phyloP scores from a whole-genome alignment of 2,113 vertebrate genomes.

The Felis catus region F.catus_Fca126_mat1.0 CM031414.1:11011001-11011500 shows the following conservation, averaged over 20 bases:
- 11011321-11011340: no score
- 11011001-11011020: neutral
- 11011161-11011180: neutral
- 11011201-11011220: neutral
- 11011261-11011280: no score
- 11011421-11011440: neutral
- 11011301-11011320: no score
- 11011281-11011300: no score
- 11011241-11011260: no score
- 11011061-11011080: rapidly evolving
- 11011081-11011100: neutral
- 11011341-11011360: no score
- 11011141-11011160: neutral
- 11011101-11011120: neutral
- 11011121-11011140: neutral
- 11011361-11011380: no score
- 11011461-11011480: neutral
- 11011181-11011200: neutral
- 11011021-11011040: neutral
- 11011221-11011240: neutral
- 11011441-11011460: neutral
- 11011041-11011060: rapidly evolving
- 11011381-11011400: no score
- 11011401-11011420: neutral
- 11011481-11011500: neutral